These are phyloP conservation scores for Calliopsis andreniformis DNA, from an alignment of 1,140 invertebrate species.

Conservation along the genomic window DNA sequence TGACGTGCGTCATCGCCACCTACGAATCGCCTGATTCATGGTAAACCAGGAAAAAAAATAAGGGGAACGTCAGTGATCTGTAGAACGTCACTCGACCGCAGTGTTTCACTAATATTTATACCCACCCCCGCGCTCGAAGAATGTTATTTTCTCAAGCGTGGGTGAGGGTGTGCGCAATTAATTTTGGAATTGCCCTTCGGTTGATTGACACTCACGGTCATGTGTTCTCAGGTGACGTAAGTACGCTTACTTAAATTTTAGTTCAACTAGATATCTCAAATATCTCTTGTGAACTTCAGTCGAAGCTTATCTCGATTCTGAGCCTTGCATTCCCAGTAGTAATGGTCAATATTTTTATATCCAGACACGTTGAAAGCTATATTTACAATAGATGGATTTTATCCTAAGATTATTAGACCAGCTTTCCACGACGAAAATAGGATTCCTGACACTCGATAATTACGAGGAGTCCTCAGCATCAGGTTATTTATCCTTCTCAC, in stretches of 20 bases:
- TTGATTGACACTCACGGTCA: slow-evolving; percentile 23
- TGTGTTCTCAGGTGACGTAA: neutral
- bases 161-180: slow-evolving; percentile 18
- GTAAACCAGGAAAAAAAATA: slow-evolving; percentile 19
- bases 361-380: too few species aligned
- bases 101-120: slow-evolving; percentile 45
- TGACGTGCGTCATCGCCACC: slow-evolving; percentile 32
- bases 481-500: slow-evolving; percentile 61
- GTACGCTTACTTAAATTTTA: too few species aligned
- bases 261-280: too few species aligned
- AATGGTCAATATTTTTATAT: too few species aligned
- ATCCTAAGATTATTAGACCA: too few species aligned
- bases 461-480: neutral
- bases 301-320: neutral
- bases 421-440: neutral
- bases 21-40: slow-evolving; percentile 7
- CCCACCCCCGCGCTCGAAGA: slow-evolving; percentile 16
- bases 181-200: neutral
- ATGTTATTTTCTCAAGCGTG: slow-evolving; percentile 33
- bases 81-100: slow-evolving; percentile 23
- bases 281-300: too few species aligned
- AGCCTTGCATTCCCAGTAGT: too few species aligned
- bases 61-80: slow-evolving; percentile 29
- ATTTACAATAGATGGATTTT: too few species aligned
- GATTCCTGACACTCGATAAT: neutral